These are phyloP conservation scores for Abscondita cerata DNA, from an alignment of 2,888 invertebrate species.

Conservation along the genomic window DNA sequence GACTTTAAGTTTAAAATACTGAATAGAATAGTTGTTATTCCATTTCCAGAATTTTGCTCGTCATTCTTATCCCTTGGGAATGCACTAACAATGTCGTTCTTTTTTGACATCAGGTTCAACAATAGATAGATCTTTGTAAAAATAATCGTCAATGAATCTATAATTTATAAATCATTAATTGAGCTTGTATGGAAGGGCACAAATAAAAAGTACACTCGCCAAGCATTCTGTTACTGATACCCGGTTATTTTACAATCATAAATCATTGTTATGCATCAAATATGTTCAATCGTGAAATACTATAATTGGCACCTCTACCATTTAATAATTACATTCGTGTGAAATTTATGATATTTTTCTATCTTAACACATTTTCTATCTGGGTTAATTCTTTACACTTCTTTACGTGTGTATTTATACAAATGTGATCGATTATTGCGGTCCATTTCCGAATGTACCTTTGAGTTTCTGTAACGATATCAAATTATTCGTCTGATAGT, in stretches of 20 bases:
- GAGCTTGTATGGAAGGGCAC: background rate
- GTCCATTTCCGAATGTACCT: slow-evolving; percentile 6
- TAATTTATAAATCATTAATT: slow-evolving; percentile 14
- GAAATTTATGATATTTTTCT: background rate
- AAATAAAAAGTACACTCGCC: slow-evolving; percentile 5
- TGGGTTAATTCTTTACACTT: slow-evolving; percentile 1
- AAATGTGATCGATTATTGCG: slow-evolving; percentile 1
- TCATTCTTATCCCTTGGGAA: background rate
- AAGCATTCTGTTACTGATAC: slow-evolving; percentile 19
- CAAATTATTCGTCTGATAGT: slow-evolving; percentile 7
- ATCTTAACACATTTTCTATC: background rate
- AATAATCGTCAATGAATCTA: background rate
- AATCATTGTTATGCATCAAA: slow-evolving; percentile 5
- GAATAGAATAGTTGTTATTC: background rate
- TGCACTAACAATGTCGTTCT: background rate
- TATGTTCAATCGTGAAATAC: slow-evolving; percentile 9
- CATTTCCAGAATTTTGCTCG: background rate
- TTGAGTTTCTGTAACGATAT: slow-evolving; percentile 11
- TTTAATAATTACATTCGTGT: slow-evolving; percentile 6
- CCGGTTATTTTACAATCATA: slow-evolving; percentile 25
- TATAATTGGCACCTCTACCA: slow-evolving; percentile 11
- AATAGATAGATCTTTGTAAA: background rate
- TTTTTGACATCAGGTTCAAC: background rate
- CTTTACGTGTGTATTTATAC: background rate
- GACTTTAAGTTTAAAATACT: background rate